Evolutionary conservation across 2,113 vertebrate species (phyloP), one percentile per base, ranked within the genome.

Genomic region (Tenebrosternarchus preto): DNA sequence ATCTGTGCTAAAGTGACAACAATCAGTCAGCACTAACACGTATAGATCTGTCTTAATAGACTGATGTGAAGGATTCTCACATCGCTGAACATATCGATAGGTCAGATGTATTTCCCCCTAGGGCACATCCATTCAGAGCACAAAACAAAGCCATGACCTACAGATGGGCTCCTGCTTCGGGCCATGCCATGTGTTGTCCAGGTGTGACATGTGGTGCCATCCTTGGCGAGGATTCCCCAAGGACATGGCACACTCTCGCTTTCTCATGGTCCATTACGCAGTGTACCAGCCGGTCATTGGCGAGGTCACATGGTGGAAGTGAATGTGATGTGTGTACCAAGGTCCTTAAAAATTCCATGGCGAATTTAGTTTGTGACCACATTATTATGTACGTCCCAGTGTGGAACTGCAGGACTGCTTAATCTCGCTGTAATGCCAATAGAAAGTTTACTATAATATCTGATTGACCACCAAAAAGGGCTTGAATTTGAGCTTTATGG

Each of bases 11-110:
- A 53, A 77, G 46, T 77, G 66, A 71, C 29, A n/a, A 59, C 69
- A 53, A 39, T 67, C 55, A 57, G 25, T 56, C 24, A 57, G 55
- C 46, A 63, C 24, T 69, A 43, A 59, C 27, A 69, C 25, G 20
- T 50, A 76, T 53, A 69, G 80, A 76, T 81, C 76, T n/a, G 29
- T 70, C 8, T 59, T 61, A 76, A 81, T 53, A 36, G 43, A 25
- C 53, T 53, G 43, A 39, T 80, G 78, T 29, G 72, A 68, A 69
- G 72, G 59, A 73, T 71, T 31, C 69, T 66, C 43, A 20, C 46
- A 39, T 6, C 3, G 2, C 24, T 57, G 60, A 73, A 57, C 36
- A 29, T 43, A 33, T 66, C 50, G 64, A 56, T 11, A 22, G 22
- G 64, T 67, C 64, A n/a, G 19, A 9, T 11, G 19, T n/a, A 36